Conservation (phyloP, 2,797 vertebrate species). For the Echiichthys vipera region DNA sequence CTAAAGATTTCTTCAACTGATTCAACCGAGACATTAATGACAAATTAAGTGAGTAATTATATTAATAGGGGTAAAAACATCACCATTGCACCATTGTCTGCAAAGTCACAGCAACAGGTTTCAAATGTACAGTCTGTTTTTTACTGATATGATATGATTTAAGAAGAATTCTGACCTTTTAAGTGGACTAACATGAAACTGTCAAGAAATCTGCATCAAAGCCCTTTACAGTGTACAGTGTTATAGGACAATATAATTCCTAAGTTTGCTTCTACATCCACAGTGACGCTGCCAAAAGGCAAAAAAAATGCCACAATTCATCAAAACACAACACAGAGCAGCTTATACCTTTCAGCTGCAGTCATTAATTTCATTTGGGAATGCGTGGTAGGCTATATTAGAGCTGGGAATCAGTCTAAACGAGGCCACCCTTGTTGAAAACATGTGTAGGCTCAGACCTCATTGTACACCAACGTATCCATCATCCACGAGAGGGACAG, state of each 20-base stretch:
- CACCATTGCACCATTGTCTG: not conserved
- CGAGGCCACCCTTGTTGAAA: slow-evolving; percentile 72
- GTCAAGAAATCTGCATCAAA: slow-evolving; percentile 23
- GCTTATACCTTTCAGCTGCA: slow-evolving; percentile 53
- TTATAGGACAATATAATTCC: slow-evolving; percentile 13
- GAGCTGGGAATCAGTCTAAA: slow-evolving; percentile 47
- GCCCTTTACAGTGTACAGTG: not conserved
- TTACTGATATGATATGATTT: not conserved
- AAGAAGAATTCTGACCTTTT: not conserved
- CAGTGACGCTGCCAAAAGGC: not conserved
- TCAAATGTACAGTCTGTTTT: slow-evolving; percentile 1
- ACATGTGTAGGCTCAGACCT: slow-evolving; percentile 75
- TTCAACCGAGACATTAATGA: not conserved
- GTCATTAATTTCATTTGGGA: slow-evolving; percentile 57
- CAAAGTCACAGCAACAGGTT: slow-evolving; percentile 33
- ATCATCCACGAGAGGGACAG: slow-evolving; percentile 69
- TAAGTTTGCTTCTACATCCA: slow-evolving; percentile 13
- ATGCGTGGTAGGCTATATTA: slow-evolving; percentile 34
- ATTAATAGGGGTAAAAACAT: not conserved
- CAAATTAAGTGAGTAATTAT: not conserved
- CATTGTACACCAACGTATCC: slow-evolving; percentile 68
- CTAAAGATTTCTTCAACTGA: not conserved
- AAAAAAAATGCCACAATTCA: slow-evolving; percentile 43
- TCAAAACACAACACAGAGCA: slow-evolving; percentile 39
- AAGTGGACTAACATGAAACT: slow-evolving; percentile 2